Evolutionary conservation across 2,113 vertebrate genomes (phyloP), one percentile per base, ranked within the genome.

Genomic region (Butorides virescens): DNA sequence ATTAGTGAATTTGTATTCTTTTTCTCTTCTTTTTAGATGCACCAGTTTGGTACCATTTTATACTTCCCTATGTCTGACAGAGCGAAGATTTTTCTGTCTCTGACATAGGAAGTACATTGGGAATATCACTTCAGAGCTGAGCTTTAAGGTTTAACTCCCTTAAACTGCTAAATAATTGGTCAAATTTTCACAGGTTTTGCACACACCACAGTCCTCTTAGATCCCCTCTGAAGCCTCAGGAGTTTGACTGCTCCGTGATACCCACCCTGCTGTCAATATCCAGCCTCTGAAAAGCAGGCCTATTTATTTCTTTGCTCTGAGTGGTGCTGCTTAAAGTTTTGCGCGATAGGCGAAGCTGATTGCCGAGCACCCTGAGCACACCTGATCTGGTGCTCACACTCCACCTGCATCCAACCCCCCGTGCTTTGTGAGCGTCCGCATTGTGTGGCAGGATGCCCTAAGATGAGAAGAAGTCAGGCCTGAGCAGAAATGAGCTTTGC

Each of bases 341-440:
- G 42, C 32, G 61, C 39, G 76, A 36, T 61, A 50, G 65, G n/a
- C 32, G 39, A 71, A 86, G 55, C 39, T 59, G 44, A 62, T 53
- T 81, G 25, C 37, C 0, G 2, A 53, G 23, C 15, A 7, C 34
- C 67, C 27, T 0, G 4, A 78, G 25, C 53, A 39, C 49, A 53
- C 36, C 44, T 81, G 47, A 25, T 49, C 37, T 74, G 61, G 32
- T 46, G 61, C 73, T 93, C 49, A 18, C 25, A 36, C 11, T 81
- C 19, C 52, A 56, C 44, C 36, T 81, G 44, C 21, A 37, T 65
- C 56, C 80, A 71, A 2, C 14, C 36, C 18, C 27, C 15, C 15
- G 22, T 78, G 59, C 49, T 84, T 86, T 56, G 4, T 1, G 3
- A 78, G 80, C 46, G 25, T 46, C 76, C 89, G 56, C 1, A 1